A percentile compares a stretch with the other conserved stretches of the same genome.
Evolutionary conservation across 1,140 invertebrate genomes (phyloP).

Genomic region (Monomorium pharaonis): DNA sequence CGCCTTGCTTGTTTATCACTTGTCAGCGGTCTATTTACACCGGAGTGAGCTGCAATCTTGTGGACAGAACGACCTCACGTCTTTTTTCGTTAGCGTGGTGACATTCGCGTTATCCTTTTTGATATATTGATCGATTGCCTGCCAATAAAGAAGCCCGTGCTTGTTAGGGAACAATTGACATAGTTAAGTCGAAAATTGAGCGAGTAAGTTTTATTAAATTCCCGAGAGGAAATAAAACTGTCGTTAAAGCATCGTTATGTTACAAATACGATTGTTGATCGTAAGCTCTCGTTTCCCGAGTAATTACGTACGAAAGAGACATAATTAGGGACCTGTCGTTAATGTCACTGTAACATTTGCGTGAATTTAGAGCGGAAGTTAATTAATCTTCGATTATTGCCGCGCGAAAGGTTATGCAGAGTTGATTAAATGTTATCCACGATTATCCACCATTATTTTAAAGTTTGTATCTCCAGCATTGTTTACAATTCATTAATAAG

Average conservation of each 20-base stretch:
- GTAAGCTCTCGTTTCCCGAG: conserved; percentile 17
- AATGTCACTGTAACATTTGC: conserved; percentile 75
- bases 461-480: conserved; percentile 11
- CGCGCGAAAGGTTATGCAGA: background rate
- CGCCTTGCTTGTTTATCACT: conserved; percentile 76
- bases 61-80: conserved; percentile 40
- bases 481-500: conserved; percentile 38
- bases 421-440: conserved; percentile 22
- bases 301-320: conserved; percentile 52
- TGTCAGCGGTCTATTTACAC: conserved; percentile 80
- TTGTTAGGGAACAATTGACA: conserved; percentile 44
- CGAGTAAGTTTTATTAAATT: conserved; percentile 59
- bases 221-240: background rate
- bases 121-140: conserved; percentile 23
- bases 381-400: conserved; percentile 25
- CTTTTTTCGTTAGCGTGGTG: background rate
- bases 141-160: conserved; percentile 12
- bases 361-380: conserved; percentile 60
- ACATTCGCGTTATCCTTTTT: background rate
- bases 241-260: background rate
- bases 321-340: conserved; percentile 65
- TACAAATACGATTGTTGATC: background rate
- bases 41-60: conserved; percentile 60
- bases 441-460: background rate
- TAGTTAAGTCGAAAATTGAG: conserved; percentile 21